These are phyloP conservation scores for Caenorhabditis uteleia DNA, from an alignment of 2,888 invertebrate genomes.

Conservation along the genomic window DNA sequence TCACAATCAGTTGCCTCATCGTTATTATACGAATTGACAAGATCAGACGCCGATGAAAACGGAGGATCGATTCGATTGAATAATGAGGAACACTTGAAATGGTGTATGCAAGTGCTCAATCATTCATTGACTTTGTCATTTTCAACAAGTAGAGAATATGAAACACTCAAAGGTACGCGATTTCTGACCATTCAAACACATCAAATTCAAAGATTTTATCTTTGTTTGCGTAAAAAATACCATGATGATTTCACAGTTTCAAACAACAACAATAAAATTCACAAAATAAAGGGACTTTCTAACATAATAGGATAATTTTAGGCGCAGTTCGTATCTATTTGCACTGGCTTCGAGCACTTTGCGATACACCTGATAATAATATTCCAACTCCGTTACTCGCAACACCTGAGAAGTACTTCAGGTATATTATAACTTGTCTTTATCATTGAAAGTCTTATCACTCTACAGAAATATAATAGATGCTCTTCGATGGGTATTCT, in stretches of 20 bases:
- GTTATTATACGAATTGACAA: constrained; percentile 39
- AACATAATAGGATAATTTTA: constrained; percentile 3
- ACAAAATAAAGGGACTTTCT: background rate
- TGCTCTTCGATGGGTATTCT: constrained; percentile 59
- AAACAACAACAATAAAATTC: too few relatives aligned
- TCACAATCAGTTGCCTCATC: constrained; percentile 47
- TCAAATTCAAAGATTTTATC: too few relatives aligned
- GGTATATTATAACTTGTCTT: constrained; percentile 10
- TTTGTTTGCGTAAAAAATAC: constrained; percentile 5
- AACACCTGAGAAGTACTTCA: constrained; percentile 57
- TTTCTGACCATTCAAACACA: too few relatives aligned
- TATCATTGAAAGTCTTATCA: background rate
- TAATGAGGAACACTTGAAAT: constrained; percentile 63
- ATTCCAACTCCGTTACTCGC: constrained; percentile 51
- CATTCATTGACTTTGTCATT: constrained; percentile 62
- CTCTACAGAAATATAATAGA: constrained; percentile 58
- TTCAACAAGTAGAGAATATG: constrained; percentile 53
- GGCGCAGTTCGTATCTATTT: constrained; percentile 49
- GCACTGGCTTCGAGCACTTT: constrained; percentile 52
- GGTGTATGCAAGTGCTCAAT: constrained; percentile 68
- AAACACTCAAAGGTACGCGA: constrained; percentile 51
- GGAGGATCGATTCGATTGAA: constrained; percentile 42
- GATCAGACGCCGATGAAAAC: constrained; percentile 38
- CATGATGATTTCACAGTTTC: background rate
- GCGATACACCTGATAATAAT: constrained; percentile 47